phyloP scores from a whole-genome alignment of 2,888 invertebrate species.

The Lepidochitona cinerea region DNA sequence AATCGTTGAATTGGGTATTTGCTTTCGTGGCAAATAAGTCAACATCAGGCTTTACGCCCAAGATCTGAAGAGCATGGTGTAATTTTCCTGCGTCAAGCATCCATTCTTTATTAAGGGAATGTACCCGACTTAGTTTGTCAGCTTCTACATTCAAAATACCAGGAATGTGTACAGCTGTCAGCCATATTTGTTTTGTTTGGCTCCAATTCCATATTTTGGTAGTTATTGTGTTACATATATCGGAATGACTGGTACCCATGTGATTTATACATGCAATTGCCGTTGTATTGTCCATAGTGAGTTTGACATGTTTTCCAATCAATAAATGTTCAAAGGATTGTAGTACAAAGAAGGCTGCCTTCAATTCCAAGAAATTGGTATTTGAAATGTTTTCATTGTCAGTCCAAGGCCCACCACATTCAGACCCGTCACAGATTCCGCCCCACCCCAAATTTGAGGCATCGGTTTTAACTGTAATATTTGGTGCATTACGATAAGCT shows the following conservation, averaged over 20 bases:
- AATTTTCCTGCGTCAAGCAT: not conserved
- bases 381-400: not conserved
- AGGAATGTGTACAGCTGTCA: slow-evolving; percentile 7
- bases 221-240: slow-evolving; percentile 3
- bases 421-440: slow-evolving; percentile 16
- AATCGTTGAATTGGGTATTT: slow-evolving; percentile 1
- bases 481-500: slow-evolving; percentile 28
- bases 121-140: not conserved
- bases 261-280: slow-evolving; percentile 5
- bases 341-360: not conserved
- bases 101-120: slow-evolving; percentile 10
- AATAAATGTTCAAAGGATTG: not conserved
- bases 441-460: slow-evolving; percentile 31
- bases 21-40: slow-evolving; percentile 17
- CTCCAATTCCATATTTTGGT: slow-evolving; percentile 12
- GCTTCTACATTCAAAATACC: slow-evolving; percentile 7
- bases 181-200: not conserved
- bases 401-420: not conserved
- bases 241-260: not conserved
- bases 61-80: not conserved
- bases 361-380: slow-evolving; percentile 9
- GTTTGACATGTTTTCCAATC: not conserved
- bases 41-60: slow-evolving; percentile 8
- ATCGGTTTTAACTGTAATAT: slow-evolving; percentile 32
- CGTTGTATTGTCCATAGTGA: slow-evolving; percentile 4